Base-by-base conservation (phyloP, 2,888 invertebrate species). In the Parnassius mnemosyne region DNA sequence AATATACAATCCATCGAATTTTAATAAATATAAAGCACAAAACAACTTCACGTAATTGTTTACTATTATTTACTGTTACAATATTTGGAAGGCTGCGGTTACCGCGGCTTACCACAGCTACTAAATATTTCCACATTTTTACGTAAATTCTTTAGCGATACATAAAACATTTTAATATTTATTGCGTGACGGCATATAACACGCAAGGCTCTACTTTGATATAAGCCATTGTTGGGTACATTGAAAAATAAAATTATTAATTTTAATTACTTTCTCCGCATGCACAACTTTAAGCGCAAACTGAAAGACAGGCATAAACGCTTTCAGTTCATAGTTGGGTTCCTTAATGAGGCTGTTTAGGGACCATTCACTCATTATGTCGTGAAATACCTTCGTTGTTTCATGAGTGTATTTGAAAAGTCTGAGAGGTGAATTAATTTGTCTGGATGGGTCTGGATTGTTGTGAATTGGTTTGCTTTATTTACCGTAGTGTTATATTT, bases 101-200 rank as follows among this genome's bases (percentile, higher is more conserved):
- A 10, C 44, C 51, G 57, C 57, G 52, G 56, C 56, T 62, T 52
- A 52, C 61, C 52, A 53, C 52, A 58, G 42, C 60, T 44, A 53
- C 57, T 57, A 62, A 70, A 75, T 74, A 73, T 71, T 75, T 72
- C 71, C 67, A 74, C 72, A 78, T 78, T 81, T 82, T 79, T 72
- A 79, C 70, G 66, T 74, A 75, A 79, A 79, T 65, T 75, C 72
- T 73, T 68, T 63, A 60, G 57, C 60, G 62, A 64, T 53, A 67
- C 69, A 68, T 69, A 69, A 71, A 74, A 75, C 72, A 74, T 75
- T 79, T 78, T 76, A 73, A 79, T 73, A 78, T 77, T 70, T 76
- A 77, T 86, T 82, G 88, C 87, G 86, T 87, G 87, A 80, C 81
- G 66, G 70, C 71, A 73, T 53, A 49, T 47, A 67, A 66, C 87